These are phyloP conservation scores for Phalacrocorax brasilianus DNA, from an alignment of 2,113 vertebrate genomes.

Conservation along the genomic window DNA sequence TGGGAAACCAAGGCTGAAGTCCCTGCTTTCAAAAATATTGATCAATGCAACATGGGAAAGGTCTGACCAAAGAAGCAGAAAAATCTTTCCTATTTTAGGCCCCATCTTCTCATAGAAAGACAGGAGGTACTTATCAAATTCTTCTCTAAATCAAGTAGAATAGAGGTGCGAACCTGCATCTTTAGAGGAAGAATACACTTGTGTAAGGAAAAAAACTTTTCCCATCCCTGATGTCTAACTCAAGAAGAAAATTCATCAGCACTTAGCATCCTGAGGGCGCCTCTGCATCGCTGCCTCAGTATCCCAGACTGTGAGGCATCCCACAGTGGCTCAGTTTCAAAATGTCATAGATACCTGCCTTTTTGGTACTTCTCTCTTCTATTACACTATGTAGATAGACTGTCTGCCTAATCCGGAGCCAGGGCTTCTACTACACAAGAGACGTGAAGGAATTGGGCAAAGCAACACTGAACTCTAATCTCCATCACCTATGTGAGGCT, in stretches of 20 bases:
- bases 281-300: neutral
- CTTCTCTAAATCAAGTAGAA: neutral
- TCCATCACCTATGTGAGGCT: neutral
- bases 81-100: neutral
- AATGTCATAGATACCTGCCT: neutral
- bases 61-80: neutral
- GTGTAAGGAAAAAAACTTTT: neutral
- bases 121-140: neutral
- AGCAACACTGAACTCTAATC: neutral
- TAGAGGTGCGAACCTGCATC: neutral
- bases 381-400: neutral
- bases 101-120: neutral
- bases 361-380: constrained; percentile 30
- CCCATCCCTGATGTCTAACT: neutral
- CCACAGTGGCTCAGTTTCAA: neutral
- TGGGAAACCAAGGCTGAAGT: neutral
- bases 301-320: neutral
- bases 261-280: neutral
- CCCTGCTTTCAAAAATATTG: neutral
- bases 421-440: neutral
- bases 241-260: neutral
- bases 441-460: neutral
- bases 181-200: neutral
- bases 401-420: neutral
- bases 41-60: neutral